Evolutionary conservation across 2,113 vertebrate species (phyloP).

Genomic region (Leptosomus discolor): DNA sequence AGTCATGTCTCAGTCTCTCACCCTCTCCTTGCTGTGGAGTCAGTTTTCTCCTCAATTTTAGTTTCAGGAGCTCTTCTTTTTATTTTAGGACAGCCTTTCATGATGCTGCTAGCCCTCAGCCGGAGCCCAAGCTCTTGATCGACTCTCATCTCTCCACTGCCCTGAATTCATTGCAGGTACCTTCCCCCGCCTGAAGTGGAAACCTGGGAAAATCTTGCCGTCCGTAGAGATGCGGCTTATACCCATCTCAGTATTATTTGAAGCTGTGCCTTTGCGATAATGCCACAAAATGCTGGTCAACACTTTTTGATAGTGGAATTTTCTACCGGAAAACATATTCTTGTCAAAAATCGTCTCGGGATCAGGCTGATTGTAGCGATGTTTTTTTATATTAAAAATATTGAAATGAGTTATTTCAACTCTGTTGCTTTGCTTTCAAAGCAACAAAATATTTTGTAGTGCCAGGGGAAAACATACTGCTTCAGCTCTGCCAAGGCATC

Average conservation of each 20-base stretch:
- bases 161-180: neutral
- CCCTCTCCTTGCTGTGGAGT: neutral
- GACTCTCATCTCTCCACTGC: neutral
- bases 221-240: neutral
- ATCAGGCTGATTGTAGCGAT: neutral
- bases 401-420: neutral
- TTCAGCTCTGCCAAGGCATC: neutral
- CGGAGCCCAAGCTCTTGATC: neutral
- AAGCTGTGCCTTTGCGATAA: neutral
- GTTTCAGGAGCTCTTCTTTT: neutral
- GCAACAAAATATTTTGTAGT: neutral
- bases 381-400: neutral
- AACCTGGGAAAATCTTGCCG: neutral
- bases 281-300: neutral
- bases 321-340: neutral
- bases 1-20: neutral
- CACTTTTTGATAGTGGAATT: neutral
- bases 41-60: neutral
- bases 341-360: neutral
- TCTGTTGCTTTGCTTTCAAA: neutral
- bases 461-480: neutral
- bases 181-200: accelerated
- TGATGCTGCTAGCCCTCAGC: neutral
- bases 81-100: neutral
- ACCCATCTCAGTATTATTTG: neutral